Conservation (phyloP, 2,888 invertebrate species). For the Agriotes lineatus region DNA sequence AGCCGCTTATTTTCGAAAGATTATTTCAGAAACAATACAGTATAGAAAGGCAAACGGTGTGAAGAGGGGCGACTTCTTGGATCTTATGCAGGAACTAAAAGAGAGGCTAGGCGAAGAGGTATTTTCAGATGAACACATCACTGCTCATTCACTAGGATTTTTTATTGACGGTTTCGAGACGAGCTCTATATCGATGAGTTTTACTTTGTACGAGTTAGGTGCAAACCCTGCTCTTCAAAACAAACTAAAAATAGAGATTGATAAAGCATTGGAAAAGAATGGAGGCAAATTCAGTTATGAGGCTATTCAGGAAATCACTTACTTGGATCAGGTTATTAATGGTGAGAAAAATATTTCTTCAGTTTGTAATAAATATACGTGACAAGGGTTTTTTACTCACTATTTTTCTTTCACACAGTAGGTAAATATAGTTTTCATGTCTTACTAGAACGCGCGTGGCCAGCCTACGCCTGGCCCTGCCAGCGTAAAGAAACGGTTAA, state of each 20-base stretch:
- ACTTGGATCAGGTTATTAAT: constrained; percentile 64
- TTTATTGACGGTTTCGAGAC: constrained; percentile 68
- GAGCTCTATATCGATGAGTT: constrained; percentile 63
- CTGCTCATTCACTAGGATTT: constrained; percentile 63
- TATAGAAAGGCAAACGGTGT: constrained; percentile 61
- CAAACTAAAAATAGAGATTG: constrained; percentile 63
- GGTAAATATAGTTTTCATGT: too few relatives aligned
- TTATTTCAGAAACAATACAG: constrained; percentile 59
- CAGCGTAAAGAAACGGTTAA: too few relatives aligned
- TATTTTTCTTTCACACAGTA: too few relatives aligned
- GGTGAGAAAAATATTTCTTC: constrained; percentile 50
- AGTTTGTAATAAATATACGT: too few relatives aligned
- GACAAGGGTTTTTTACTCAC: too few relatives aligned
- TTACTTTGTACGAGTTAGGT: constrained; percentile 64
- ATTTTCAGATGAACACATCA: constrained; percentile 54
- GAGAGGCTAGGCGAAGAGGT: constrained; percentile 44
- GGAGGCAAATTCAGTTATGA: constrained; percentile 63
- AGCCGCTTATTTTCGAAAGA: constrained; percentile 57
- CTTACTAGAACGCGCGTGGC: too few relatives aligned
- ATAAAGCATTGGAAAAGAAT: constrained; percentile 53
- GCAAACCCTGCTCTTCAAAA: constrained; percentile 62
- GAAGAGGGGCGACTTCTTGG: constrained; percentile 63
- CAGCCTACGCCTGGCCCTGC: too few relatives aligned
- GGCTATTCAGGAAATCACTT: constrained; percentile 64
- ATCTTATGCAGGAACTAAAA: constrained; percentile 61